Evolutionary conservation across 1,140 invertebrate genomes (phyloP).

Genomic region (Protaetia brevitarsis): DNA sequence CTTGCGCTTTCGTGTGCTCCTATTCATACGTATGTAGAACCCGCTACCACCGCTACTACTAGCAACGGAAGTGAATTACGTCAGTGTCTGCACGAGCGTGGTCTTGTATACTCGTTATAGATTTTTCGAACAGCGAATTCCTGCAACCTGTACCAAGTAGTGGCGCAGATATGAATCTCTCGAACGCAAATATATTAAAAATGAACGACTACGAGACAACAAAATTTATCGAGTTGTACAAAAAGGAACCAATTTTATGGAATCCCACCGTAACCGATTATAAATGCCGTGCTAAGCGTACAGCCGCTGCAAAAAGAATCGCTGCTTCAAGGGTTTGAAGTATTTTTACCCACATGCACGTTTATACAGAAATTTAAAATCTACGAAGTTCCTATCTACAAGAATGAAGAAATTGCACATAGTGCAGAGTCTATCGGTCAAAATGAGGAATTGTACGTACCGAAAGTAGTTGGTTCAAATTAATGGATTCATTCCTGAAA

Average conservation of each 20-base stretch:
- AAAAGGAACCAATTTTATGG: constrained; percentile 27
- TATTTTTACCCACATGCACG: constrained; percentile 26
- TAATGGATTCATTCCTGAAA: constrained; percentile 23
- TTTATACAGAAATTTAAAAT: constrained; percentile 31
- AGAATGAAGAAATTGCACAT: constrained; percentile 37
- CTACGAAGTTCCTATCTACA: constrained; percentile 26
- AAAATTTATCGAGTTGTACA: constrained; percentile 24
- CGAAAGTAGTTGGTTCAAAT: constrained; percentile 29
- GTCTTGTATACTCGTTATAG: neutral
- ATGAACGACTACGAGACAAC: constrained; percentile 26
- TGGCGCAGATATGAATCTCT: neutral
- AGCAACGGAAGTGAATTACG: neutral
- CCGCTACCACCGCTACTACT: neutral
- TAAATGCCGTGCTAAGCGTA: constrained; percentile 25
- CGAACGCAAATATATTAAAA: constrained; percentile 1
- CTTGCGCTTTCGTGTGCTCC: no score
- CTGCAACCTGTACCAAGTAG: no score
- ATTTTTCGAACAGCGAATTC: neutral
- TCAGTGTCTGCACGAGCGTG: neutral
- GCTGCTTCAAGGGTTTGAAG: constrained; percentile 15
- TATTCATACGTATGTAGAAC: no score
- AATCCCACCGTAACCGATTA: constrained; percentile 27
- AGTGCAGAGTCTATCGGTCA: constrained; percentile 31
- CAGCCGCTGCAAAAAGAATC: constrained; percentile 28
- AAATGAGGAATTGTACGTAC: constrained; percentile 37